Conservation (phyloP, 2,113 vertebrate genomes). For the Aptenodytes forsteri region DNA sequence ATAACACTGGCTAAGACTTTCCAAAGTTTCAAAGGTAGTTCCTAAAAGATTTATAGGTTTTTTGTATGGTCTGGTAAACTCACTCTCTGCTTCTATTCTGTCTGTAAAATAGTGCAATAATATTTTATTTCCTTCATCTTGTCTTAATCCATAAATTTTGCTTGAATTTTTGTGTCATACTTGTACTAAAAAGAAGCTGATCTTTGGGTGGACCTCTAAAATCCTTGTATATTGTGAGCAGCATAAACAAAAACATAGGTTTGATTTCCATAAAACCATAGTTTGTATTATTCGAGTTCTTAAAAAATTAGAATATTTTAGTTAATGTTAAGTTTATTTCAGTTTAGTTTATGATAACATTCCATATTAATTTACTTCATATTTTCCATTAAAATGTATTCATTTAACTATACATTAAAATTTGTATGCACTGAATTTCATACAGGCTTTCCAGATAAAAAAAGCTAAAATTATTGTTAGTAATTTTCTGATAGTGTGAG, state of each 20-base stretch:
- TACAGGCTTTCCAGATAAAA: background rate
- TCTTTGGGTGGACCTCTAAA: background rate
- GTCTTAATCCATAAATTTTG: background rate
- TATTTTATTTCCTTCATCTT: background rate
- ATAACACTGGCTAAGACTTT: background rate
- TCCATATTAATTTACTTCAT: background rate
- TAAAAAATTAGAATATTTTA: background rate
- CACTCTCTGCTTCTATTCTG: background rate
- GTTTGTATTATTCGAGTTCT: background rate
- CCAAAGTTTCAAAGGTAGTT: background rate
- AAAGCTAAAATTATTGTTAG: background rate
- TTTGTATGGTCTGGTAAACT: background rate
- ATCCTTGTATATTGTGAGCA: background rate
- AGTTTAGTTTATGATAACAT: background rate
- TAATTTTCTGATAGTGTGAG: background rate
- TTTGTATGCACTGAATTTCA: background rate
- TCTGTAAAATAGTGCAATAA: background rate
- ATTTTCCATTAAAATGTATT: background rate
- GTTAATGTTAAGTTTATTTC: background rate
- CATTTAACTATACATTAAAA: background rate
- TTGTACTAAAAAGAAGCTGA: background rate
- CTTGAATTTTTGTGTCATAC: background rate
- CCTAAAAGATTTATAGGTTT: background rate
- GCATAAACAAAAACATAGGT: background rate
- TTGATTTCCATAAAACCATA: background rate